These are phyloP conservation scores for Pungitius pungitius DNA, from an alignment of 2,113 vertebrate species.

Conservation along the genomic window DNA sequence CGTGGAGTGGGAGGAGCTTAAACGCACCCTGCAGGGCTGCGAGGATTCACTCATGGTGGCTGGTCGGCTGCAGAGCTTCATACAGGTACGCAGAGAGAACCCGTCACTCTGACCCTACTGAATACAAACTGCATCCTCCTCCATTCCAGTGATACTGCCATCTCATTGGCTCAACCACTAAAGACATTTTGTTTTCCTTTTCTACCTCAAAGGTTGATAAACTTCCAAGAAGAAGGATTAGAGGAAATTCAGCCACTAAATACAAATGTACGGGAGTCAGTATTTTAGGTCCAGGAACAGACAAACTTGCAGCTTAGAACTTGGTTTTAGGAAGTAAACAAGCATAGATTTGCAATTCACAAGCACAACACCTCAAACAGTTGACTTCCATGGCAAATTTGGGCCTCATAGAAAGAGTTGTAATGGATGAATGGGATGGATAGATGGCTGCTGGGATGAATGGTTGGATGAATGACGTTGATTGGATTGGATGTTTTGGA, in stretches of 20 bases:
- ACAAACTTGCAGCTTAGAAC: neutral
- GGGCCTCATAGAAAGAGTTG: neutral
- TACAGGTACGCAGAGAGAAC: conserved; percentile 60
- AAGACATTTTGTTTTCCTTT: neutral
- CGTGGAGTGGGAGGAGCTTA: conserved; percentile 91
- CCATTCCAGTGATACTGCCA: neutral
- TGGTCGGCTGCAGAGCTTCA: conserved; percentile 88
- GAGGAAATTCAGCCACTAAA: neutral
- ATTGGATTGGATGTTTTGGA: neutral
- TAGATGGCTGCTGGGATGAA: no score
- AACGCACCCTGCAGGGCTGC: conserved; percentile 85
- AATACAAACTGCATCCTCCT: neutral
- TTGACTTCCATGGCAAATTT: neutral
- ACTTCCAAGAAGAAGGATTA: neutral
- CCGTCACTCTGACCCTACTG: neutral
- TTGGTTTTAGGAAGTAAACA: neutral
- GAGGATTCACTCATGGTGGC: conserved; percentile 90
- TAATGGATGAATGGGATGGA: no score
- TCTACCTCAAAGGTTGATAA: neutral
- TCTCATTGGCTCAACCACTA: neutral
- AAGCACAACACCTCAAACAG: neutral
- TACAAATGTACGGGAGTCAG: neutral
- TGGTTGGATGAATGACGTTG: no score
- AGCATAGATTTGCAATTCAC: neutral
- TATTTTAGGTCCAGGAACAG: neutral